Percentiles rank a stretch among this genome's conserved stretches.
These are phyloP conservation scores for Cephus pulcher DNA, from an alignment of 2,888 invertebrate genomes.

Conservation along the genomic window DNA sequence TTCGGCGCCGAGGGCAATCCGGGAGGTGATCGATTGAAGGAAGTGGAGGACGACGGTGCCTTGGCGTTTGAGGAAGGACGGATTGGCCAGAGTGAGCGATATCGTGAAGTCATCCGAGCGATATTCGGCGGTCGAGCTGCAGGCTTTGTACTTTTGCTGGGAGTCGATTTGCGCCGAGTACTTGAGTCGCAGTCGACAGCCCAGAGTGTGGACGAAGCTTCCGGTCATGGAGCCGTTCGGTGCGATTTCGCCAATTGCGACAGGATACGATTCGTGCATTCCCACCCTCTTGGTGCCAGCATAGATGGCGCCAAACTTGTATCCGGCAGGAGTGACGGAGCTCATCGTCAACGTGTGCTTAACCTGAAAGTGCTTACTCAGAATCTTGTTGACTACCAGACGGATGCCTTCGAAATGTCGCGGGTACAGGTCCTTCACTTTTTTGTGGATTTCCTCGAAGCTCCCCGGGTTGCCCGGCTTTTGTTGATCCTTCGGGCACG, in stretches of 20 bases:
- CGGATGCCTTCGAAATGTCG: conserved; percentile 57
- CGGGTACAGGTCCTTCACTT: conserved; percentile 54
- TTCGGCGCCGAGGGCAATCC: conserved; percentile 57
- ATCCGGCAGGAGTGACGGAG: conserved; percentile 53
- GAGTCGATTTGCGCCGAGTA: conserved; percentile 48
- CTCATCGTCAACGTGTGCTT: conserved; percentile 53
- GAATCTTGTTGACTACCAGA: conserved; percentile 43
- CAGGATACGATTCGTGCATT: conserved; percentile 52
- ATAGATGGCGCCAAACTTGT: conserved; percentile 56
- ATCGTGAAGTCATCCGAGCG: conserved; percentile 59
- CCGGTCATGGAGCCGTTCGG: conserved; percentile 55
- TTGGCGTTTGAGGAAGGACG: conserved; percentile 41
- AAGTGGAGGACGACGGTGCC: conserved; percentile 57
- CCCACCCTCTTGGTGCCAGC: conserved; percentile 53
- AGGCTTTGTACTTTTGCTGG: conserved; percentile 43
- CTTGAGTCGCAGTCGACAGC: conserved; percentile 54
- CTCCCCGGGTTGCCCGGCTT: conserved; percentile 60
- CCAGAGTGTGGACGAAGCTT: conserved; percentile 54
- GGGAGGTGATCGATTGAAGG: conserved; percentile 60
- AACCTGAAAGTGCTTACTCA: conserved; percentile 55
- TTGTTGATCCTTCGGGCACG: conserved; percentile 37
- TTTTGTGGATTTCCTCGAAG: conserved; percentile 60
- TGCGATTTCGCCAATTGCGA: conserved; percentile 49
- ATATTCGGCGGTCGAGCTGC: conserved; percentile 52
- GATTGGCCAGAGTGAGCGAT: conserved; percentile 50